These are phyloP conservation scores for Saturnia japonica DNA, from an alignment of 2,888 invertebrate species.

Conservation along the genomic window DNA sequence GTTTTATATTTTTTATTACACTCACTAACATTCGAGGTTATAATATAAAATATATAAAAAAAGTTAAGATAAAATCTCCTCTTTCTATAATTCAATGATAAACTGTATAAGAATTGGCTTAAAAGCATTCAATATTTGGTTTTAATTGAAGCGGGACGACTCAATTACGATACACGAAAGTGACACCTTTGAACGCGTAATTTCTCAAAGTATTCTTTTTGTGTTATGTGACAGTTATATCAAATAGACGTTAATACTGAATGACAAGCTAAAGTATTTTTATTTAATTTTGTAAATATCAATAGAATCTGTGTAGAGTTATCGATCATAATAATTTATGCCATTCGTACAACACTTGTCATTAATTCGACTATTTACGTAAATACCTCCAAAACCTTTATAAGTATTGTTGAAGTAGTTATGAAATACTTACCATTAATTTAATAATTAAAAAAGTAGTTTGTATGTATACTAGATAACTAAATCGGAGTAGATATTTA, in stretches of 20 bases:
- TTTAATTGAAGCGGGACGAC: slow-evolving; percentile 74
- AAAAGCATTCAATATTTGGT: slow-evolving; percentile 61
- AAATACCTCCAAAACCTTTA: too few relatives aligned
- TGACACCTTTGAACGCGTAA: slow-evolving; percentile 68
- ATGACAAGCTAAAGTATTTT: neutral
- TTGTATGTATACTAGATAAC: neutral
- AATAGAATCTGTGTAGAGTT: neutral
- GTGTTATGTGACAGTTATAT: neutral
- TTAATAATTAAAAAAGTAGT: neutral
- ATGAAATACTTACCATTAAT: neutral
- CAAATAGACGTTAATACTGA: neutral
- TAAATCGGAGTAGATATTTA: neutral
- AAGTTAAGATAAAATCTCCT: slow-evolving; percentile 30
- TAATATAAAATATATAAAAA: slow-evolving; percentile 27
- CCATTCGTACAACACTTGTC: too few relatives aligned
- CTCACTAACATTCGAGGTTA: slow-evolving; percentile 48
- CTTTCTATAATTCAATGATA: slow-evolving; percentile 64
- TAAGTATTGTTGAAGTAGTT: too few relatives aligned
- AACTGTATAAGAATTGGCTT: slow-evolving; percentile 43
- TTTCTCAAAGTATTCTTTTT: slow-evolving; percentile 48
- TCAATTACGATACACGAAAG: slow-evolving; percentile 67
- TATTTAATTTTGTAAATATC: neutral
- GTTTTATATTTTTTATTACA: slow-evolving; percentile 37
- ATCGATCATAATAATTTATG: neutral
- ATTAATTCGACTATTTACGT: too few relatives aligned